Percentiles rank a stretch among this genome's conserved stretches.
Conservation (phyloP, 2,797 vertebrate genomes). For the Philypnodon macrostomus region DNA sequence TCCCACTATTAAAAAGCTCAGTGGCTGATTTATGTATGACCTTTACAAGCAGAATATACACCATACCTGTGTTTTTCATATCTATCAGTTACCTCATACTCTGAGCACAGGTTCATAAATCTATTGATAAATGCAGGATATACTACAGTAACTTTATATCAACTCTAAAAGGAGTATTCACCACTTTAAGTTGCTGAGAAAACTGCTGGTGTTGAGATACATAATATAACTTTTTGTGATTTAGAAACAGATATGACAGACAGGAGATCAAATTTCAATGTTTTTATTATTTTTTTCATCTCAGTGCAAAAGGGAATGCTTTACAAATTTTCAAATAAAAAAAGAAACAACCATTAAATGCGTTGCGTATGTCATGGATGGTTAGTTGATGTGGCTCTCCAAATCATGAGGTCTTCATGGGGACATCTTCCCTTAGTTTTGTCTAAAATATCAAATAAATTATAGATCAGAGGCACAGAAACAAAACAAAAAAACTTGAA, state of each 20-base stretch:
- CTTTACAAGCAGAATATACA: neutral
- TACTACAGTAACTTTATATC: no score
- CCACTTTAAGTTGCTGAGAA: no score
- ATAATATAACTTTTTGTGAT: no score
- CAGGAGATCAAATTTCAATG: conserved; percentile 15
- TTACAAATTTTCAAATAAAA: conserved; percentile 56
- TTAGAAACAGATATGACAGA: no score
- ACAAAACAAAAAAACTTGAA: conserved; percentile 15
- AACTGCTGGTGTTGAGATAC: no score
- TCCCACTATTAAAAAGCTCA: neutral
- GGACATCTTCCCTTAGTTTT: conserved; percentile 10
- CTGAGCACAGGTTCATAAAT: neutral
- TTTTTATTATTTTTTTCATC: conserved; percentile 51
- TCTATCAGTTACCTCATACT: neutral
- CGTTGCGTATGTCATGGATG: conserved; percentile 19
- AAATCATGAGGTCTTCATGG: conserved; percentile 20
- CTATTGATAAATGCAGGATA: no score
- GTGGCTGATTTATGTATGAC: neutral
- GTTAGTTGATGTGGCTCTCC: conserved; percentile 6
- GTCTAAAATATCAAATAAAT: no score
- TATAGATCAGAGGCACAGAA: no score
- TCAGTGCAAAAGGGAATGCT: conserved; percentile 61
- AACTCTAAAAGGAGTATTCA: no score
- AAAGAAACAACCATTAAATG: conserved; percentile 32
- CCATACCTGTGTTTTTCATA: neutral